A percentile compares a stretch with the other conserved stretches of the same genome.
phyloP scores from a whole-genome alignment of 2,888 invertebrate species.

The Drosophila multiciliata region DNA sequence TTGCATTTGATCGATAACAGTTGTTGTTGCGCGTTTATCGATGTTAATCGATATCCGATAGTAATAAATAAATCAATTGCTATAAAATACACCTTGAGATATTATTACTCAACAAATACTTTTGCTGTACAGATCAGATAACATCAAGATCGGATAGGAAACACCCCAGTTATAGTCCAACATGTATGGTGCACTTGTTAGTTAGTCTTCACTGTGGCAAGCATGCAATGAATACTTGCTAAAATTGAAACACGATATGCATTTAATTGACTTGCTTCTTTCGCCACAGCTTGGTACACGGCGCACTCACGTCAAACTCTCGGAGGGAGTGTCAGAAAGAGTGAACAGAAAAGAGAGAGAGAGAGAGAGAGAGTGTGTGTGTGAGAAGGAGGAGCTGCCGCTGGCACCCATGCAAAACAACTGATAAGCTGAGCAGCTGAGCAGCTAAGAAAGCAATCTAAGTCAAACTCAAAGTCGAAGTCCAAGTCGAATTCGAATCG shows the following conservation, averaged over 20 bases:
- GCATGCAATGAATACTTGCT: background rate
- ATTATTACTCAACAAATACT: background rate
- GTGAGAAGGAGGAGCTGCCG: conserved; percentile 6
- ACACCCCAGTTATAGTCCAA: background rate
- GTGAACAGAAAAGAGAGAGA: background rate
- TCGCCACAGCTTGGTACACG: conserved; percentile 29
- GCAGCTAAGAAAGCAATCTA: background rate
- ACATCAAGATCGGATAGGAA: too few species aligned
- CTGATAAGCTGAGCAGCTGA: conserved; percentile 30
- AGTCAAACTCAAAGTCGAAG: conserved; percentile 14
- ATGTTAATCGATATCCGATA: background rate
- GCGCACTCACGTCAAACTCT: conserved; percentile 44
- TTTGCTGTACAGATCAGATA: too few species aligned
- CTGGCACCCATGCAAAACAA: conserved; percentile 27
- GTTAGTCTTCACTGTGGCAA: conserved; percentile 18
- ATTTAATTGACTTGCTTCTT: conserved; percentile 34
- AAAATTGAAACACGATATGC: background rate
- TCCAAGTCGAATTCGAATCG: background rate
- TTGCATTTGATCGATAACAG: background rate
- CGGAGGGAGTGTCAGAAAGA: background rate
- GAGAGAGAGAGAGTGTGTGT: background rate
- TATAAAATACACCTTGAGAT: background rate
- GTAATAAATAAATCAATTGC: background rate
- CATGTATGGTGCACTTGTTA: background rate
- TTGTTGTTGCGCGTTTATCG: background rate